Conservation (phyloP, 2,888 invertebrate genomes). For the Drosophila maculinotata region DNA sequence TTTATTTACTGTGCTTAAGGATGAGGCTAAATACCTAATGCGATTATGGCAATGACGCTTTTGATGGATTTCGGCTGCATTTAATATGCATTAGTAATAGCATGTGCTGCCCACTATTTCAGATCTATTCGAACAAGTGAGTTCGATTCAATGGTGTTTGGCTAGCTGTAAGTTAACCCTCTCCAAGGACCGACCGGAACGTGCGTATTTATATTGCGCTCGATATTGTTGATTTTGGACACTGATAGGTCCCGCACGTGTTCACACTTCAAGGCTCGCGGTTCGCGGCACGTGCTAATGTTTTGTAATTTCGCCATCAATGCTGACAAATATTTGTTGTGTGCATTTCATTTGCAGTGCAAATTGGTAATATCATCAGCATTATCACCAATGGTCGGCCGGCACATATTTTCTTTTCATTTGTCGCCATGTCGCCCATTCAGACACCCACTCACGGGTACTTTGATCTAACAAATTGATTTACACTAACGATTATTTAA, state of each 20-base stretch:
- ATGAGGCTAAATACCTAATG: slow-evolving; percentile 62
- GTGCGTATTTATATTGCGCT: slow-evolving; percentile 22
- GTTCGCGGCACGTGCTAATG: slow-evolving; percentile 66
- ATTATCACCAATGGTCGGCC: slow-evolving; percentile 8
- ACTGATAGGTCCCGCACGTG: slow-evolving; percentile 79
- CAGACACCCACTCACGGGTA: slow-evolving; percentile 2
- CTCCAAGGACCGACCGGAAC: background rate
- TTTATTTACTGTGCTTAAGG: slow-evolving; percentile 37
- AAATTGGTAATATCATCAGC: slow-evolving; percentile 70
- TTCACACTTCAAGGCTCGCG: slow-evolving; percentile 77
- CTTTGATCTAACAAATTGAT: slow-evolving; percentile 77
- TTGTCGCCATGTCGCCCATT: slow-evolving; percentile 75
- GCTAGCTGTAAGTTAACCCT: background rate
- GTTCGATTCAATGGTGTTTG: slow-evolving; percentile 9
- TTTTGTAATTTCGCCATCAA: slow-evolving; percentile 64
- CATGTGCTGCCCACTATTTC: slow-evolving; percentile 13
- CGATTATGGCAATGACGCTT: slow-evolving; percentile 63
- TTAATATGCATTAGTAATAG: background rate
- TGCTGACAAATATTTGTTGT: slow-evolving; percentile 67
- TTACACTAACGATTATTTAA: slow-evolving; percentile 80
- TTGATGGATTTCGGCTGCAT: slow-evolving; percentile 29
- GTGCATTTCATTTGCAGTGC: slow-evolving; percentile 49
- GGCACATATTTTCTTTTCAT: slow-evolving; percentile 69
- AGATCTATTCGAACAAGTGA: slow-evolving; percentile 6
- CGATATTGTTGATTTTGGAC: slow-evolving; percentile 75